Evolutionary conservation across 2,797 vertebrate species (phyloP).

Genomic region (Toxotes lorentzi): DNA sequence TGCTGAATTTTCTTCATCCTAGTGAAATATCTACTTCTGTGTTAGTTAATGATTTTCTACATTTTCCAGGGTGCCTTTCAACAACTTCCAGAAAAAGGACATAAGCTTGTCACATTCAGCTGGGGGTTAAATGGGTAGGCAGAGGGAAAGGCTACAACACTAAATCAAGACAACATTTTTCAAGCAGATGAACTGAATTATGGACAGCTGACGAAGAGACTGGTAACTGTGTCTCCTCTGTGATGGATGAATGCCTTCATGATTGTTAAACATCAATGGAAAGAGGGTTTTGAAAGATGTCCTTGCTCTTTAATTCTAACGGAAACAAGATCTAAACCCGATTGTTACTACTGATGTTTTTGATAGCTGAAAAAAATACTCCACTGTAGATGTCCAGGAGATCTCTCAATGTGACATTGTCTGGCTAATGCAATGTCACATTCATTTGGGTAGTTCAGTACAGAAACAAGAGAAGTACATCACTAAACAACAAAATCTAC

Average conservation of each 20-base stretch:
- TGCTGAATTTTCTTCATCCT: conserved; percentile 8
- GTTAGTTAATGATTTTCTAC: conserved; percentile 37
- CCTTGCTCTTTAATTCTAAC: conserved; percentile 33
- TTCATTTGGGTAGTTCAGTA: background rate
- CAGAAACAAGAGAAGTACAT: background rate
- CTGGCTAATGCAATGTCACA: background rate
- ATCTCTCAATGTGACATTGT: conserved; percentile 35
- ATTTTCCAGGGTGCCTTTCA: conserved; percentile 28
- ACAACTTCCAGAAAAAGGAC: conserved; percentile 43
- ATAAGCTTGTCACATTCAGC: conserved; percentile 46
- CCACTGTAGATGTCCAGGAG: background rate
- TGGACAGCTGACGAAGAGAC: conserved; percentile 7
- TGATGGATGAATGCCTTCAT: conserved; percentile 12
- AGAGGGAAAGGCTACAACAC: conserved; percentile 7
- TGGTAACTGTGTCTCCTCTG: background rate
- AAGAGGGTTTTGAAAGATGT: conserved; percentile 12
- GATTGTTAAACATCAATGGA: conserved; percentile 10
- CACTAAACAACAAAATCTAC: background rate
- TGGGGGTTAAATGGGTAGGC: conserved; percentile 35
- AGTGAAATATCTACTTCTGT: conserved; percentile 20
- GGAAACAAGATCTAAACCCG: conserved; percentile 19
- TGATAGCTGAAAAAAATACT: background rate
- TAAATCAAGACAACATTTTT: background rate
- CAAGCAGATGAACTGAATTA: conserved; percentile 3
- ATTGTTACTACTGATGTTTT: conserved; percentile 9